Evolutionary conservation across 2,888 invertebrate species (phyloP).

Genomic region (Aquatica leii): DNA sequence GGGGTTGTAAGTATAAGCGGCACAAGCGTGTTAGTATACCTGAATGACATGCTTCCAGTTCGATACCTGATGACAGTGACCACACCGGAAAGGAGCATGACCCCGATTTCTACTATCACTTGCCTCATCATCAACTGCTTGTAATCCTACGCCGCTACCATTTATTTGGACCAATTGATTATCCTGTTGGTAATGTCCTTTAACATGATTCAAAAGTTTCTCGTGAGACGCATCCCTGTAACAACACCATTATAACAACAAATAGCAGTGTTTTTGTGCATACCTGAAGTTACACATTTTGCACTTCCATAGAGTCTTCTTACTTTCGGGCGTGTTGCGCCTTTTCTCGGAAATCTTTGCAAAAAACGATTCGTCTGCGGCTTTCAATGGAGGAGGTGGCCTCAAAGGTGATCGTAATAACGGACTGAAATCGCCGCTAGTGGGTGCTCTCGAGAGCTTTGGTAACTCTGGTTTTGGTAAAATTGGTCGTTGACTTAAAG

Average conservation of each 20-base stretch:
- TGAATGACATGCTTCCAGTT: constrained; percentile 89
- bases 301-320: constrained; percentile 86
- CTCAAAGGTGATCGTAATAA: constrained; percentile 51
- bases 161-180: constrained; percentile 54
- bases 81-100: constrained; percentile 73
- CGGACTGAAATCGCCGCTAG: constrained; percentile 50
- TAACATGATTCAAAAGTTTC: constrained; percentile 72
- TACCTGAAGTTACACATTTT: constrained; percentile 89
- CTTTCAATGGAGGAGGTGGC: constrained; percentile 67
- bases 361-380: constrained; percentile 65
- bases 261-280: constrained; percentile 50
- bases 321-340: constrained; percentile 65
- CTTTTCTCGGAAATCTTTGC: constrained; percentile 56
- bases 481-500: constrained; percentile 35
- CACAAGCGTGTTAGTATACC: constrained; percentile 67
- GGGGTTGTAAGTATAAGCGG: constrained; percentile 52
- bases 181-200: constrained; percentile 67
- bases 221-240: constrained; percentile 71
- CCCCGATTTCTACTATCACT: constrained; percentile 63
- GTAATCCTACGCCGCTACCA: constrained; percentile 53
- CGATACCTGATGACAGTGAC: constrained; percentile 82
- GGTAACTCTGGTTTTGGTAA: constrained; percentile 49
- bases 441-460: constrained; percentile 47
- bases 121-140: constrained; percentile 64
- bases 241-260: constrained; percentile 28